phyloP scores from a whole-genome alignment of 2,797 vertebrate species.

The Acipenser oxyrinchus region DNA sequence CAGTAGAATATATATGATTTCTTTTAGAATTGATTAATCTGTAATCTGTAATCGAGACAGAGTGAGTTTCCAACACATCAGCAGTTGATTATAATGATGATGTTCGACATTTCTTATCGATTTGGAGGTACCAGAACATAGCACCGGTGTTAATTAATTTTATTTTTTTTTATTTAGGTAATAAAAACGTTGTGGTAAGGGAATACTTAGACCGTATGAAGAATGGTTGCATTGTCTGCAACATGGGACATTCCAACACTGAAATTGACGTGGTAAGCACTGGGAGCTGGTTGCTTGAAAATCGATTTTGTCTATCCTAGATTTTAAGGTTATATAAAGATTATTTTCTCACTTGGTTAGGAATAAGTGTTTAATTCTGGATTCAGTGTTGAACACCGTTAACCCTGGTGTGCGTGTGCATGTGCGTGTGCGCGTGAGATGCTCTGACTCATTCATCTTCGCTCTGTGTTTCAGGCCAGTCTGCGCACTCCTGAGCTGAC shows the following conservation, averaged over 20 bases:
- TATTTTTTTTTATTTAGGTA: slow-evolving; percentile 55
- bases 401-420: background rate
- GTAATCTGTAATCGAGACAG: too few relatives aligned
- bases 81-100: too few relatives aligned
- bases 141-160: background rate
- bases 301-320: too few relatives aligned
- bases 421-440: fast-evolving
- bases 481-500: slow-evolving; percentile 89
- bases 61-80: too few relatives aligned
- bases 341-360: too few relatives aligned
- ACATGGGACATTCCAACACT: slow-evolving; percentile 98
- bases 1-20: too few relatives aligned
- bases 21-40: too few relatives aligned
- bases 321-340: too few relatives aligned
- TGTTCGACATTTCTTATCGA: too few relatives aligned
- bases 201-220: slow-evolving; percentile 94
- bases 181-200: slow-evolving; percentile 92
- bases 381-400: background rate
- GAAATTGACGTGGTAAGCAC: slow-evolving; percentile 91
- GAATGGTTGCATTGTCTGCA: slow-evolving; percentile 94
- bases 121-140: too few relatives aligned
- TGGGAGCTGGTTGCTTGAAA: too few relatives aligned
- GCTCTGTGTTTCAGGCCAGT: slow-evolving; percentile 66
- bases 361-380: too few relatives aligned
- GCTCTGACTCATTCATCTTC: fast-evolving